Base-by-base conservation (phyloP, 2,797 vertebrate genomes). In the Smutsia temminckii region DNA sequence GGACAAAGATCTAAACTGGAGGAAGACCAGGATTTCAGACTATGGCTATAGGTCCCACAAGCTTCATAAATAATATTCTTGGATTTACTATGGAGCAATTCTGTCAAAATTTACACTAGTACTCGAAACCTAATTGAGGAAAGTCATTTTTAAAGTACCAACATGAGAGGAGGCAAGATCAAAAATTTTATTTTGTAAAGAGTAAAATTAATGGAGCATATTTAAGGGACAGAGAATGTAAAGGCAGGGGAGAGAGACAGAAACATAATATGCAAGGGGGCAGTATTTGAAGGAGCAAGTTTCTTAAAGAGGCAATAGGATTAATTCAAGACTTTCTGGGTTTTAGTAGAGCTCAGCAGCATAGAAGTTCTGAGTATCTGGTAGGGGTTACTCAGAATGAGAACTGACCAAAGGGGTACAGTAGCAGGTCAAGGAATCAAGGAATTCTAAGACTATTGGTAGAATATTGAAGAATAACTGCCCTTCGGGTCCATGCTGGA, bases 11-110 rank as follows among this genome's bases (percentile, higher is more conserved):
- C 8, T 27, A 77, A 42, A 55, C 2, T 77, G 46, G 34, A 57
- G 25, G 51, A 94, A 69, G 51, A 80, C 40, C 32, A 29, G 25
- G 57, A 59, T 75, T 87, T 89, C 64, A 61, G 21, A 68, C 18
- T n/a, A 80, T 0, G 3, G 14, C 34, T 49, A 17, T 72, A n/a
- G 21, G 18, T 64, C 64, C 34, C 40, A 10, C 8, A 51, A 72
- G 32, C 49, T 91, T 61, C 57, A 66, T 23, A 84, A 95, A 91
- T 59, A 85, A 69, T 69, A 96, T 72, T 84, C 34, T 59, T 84
- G n/a, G n/a, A 78, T 78, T 72, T 83, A 55, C n/a, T 57, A 53
- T 23, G 34, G n/a, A 72, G 29, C 34, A 8, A 34, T 66, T 40
- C 55, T 84, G 71, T 27, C 42, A 87, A 87, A 34, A 88, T 55